Evolutionary conservation across 1,140 invertebrate species (phyloP), one percentile per base, ranked within the genome.

Genomic region (Megalopta genalis): DNA sequence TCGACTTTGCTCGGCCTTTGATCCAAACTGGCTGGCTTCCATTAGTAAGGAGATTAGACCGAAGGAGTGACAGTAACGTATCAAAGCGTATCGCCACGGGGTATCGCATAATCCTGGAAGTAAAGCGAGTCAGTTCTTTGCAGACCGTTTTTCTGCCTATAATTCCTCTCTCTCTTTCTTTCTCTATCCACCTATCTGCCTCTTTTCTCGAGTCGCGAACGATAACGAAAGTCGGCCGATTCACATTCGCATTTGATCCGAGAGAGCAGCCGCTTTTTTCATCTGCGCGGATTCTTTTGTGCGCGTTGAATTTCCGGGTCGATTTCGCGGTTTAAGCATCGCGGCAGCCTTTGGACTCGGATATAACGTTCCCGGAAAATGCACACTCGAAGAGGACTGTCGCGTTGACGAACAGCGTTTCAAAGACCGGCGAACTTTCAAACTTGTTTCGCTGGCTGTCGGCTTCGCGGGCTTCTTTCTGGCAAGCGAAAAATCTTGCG

Each of bases 101-200:
- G 6, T 46, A 72, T 72, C 70, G 39, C 42, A 42, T 63, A 72
- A 72, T 72, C 70, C 57, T 18, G 39, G 39, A 72, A 72, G 57
- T 46, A 46, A 72, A 72, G 57, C 18, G 57, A 46, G 57, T 39
- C 69, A 39, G 37, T 42, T 25, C 69, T 72, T 72, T 42, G 54
- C 69, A 42, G 25, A 72, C 21, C 69, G 69, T 72, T 72, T 10
- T 18, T 52, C 16, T 52, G 18, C 21, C 16, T 32, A 32, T 32
- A 1, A 32, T 32, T 32, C 32, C 32, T 4, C 32, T 32, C 4
- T 4, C 32, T 4, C 32, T 32, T 4, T 32, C 32, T 32, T 4
- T 32, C 32, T 32, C 32, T 32, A 1, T 32, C 32, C n/a, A n/a
- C n/a, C 32, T 32, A 1, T 32, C 32, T 32, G 32, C 4, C 32